Conservation (phyloP, 2,888 invertebrate species). For the Agrotis clavis region DNA sequence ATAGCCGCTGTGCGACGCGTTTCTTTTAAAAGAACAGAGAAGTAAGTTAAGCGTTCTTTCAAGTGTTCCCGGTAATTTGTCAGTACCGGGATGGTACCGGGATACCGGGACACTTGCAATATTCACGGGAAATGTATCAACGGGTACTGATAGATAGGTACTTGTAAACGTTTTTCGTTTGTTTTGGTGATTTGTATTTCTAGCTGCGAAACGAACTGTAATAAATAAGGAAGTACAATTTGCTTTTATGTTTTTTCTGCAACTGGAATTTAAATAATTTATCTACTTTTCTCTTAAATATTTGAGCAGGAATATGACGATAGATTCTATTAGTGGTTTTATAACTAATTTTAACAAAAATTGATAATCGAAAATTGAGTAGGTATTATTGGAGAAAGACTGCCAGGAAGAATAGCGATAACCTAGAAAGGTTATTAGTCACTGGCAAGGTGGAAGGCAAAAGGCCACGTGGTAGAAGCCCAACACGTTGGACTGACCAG, state of each 20-base stretch:
- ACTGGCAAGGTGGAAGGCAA: too few species aligned
- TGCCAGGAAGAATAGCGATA: too few species aligned
- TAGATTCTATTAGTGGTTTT: neutral
- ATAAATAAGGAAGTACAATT: conserved; percentile 35
- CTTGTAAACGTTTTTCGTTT: conserved; percentile 20
- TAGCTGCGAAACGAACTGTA: conserved; percentile 9
- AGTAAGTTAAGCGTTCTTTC: conserved; percentile 55
- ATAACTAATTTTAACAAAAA: too few species aligned
- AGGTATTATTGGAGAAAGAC: neutral
- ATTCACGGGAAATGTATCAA: conserved; percentile 42
- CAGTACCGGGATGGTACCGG: conserved; percentile 26
- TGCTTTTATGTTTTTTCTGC: conserved; percentile 26
- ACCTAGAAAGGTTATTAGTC: too few species aligned
- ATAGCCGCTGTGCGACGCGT: conserved; percentile 29
- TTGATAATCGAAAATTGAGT: neutral
- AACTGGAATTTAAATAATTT: neutral
- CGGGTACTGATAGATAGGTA: conserved; percentile 26
- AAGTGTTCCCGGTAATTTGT: conserved; percentile 43
- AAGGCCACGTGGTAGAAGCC: too few species aligned
- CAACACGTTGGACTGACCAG: too few species aligned
- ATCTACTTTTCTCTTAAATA: neutral
- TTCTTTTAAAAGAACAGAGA: conserved; percentile 43
- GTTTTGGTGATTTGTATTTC: conserved; percentile 50
- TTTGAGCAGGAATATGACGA: neutral
- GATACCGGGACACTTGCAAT: conserved; percentile 43